phyloP scores from a whole-genome alignment of 2,113 vertebrate species.

The Nicator chloris region DNA sequence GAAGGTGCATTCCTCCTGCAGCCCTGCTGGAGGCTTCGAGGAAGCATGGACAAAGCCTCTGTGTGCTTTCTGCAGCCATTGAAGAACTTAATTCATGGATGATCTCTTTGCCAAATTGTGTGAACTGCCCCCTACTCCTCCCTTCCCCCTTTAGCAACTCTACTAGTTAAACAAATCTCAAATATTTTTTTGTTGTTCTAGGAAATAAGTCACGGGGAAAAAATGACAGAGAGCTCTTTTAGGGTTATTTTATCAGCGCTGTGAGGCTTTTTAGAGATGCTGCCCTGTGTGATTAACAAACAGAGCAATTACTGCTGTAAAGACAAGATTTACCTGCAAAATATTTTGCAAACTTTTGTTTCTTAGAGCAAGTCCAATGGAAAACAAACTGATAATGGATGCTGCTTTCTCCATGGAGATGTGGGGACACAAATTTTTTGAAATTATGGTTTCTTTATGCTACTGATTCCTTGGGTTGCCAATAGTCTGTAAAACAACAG shows the following conservation, averaged over 20 bases:
- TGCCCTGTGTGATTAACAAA: not conserved
- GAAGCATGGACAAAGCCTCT: not conserved
- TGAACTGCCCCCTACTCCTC: not conserved
- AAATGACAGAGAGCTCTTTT: not conserved
- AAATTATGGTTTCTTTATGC: not conserved
- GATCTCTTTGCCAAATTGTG: not conserved
- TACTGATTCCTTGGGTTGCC: constrained; percentile 26
- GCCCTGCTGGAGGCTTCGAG: not conserved
- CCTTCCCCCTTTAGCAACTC: not conserved
- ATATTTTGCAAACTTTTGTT: not conserved
- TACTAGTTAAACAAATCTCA: not conserved
- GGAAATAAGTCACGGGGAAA: not conserved
- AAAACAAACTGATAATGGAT: not conserved
- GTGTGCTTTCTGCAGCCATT: not conserved
- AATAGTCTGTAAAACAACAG: not conserved
- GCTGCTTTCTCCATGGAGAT: not conserved
- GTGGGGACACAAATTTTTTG: not conserved
- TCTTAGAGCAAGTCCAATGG: not conserved
- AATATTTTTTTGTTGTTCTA: not conserved
- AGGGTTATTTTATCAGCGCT: not conserved
- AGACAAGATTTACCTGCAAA: not conserved
- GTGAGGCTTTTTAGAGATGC: not conserved
- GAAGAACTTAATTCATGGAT: not conserved
- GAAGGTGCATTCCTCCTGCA: not conserved
- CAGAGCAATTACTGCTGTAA: not conserved